phyloP scores from a whole-genome alignment of 2,888 invertebrate genomes.

The Hoplodrina ambigua region DNA sequence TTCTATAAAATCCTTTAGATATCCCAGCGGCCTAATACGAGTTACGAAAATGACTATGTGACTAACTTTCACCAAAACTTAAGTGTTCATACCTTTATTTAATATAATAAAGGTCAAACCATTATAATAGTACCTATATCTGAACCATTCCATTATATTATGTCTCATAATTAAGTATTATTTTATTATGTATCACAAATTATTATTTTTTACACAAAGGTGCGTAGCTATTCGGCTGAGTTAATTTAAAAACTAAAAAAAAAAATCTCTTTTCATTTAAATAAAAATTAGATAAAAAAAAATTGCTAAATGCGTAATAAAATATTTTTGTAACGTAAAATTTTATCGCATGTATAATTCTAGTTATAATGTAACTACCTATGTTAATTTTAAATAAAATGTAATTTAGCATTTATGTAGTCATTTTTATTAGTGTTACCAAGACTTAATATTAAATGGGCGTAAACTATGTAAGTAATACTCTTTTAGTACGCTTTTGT shows the following conservation, averaged over 20 bases:
- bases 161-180: constrained; percentile 69
- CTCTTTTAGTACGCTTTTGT: constrained; percentile 74
- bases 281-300: constrained; percentile 58
- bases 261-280: constrained; percentile 57
- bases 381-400: constrained; percentile 85
- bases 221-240: constrained; percentile 59
- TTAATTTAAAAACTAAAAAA: constrained; percentile 41
- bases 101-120: constrained; percentile 63
- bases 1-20: constrained; percentile 64
- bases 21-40: constrained; percentile 72
- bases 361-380: constrained; percentile 77
- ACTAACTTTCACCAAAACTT: constrained; percentile 77
- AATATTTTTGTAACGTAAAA: constrained; percentile 88
- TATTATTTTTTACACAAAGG: constrained; percentile 51
- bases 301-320: constrained; percentile 74
- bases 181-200: constrained; percentile 59
- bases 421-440: constrained; percentile 66
- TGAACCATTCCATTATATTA: constrained; percentile 78
- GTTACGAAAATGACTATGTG: constrained; percentile 53
- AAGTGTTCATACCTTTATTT: constrained; percentile 82
- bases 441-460: constrained; percentile 50
- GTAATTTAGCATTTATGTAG: constrained; percentile 82
- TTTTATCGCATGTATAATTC: constrained; percentile 83
- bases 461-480: constrained; percentile 82
- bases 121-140: constrained; percentile 66